A percentile compares a stretch with the other conserved stretches of the same genome.
Evolutionary conservation across 2,888 invertebrate genomes (phyloP).

Genomic region (Mystacides longicornis): DNA sequence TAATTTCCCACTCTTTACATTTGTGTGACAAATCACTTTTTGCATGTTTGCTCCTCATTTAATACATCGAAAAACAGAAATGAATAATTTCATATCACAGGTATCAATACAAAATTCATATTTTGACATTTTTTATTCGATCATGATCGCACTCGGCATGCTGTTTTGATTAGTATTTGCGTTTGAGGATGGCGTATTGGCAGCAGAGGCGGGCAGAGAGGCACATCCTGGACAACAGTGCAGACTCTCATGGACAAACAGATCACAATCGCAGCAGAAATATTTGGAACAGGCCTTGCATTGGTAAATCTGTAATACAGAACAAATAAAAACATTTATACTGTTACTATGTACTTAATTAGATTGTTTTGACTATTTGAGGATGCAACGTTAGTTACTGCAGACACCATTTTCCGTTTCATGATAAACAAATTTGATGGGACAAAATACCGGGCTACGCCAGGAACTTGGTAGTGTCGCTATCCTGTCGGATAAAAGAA

Average conservation of each 20-base stretch:
- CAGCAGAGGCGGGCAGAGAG: constrained; percentile 39
- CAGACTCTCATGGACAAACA: constrained; percentile 85
- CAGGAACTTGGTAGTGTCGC: too few species aligned
- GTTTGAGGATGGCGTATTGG: not conserved
- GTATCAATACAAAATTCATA: too few species aligned
- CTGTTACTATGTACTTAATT: not conserved
- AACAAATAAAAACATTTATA: not conserved
- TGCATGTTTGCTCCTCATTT: too few species aligned
- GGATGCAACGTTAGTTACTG: not conserved
- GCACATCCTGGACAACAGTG: constrained; percentile 97
- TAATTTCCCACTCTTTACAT: too few species aligned
- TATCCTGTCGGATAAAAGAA: too few species aligned
- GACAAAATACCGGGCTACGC: too few species aligned
- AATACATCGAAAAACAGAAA: too few species aligned
- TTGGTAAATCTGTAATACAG: constrained; percentile 59
- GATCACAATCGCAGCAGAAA: constrained; percentile 94
- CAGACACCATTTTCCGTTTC: not conserved
- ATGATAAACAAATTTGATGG: too few species aligned
- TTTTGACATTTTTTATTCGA: too few species aligned
- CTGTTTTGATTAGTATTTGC: not conserved
- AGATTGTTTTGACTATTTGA: too few species aligned
- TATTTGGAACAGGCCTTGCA: constrained; percentile 72
- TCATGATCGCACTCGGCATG: constrained; percentile 10
- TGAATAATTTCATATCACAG: too few species aligned
- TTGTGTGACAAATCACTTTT: too few species aligned